Conservation (phyloP, 2,113 vertebrate species). For the Chinchilla lanigera region DNA sequence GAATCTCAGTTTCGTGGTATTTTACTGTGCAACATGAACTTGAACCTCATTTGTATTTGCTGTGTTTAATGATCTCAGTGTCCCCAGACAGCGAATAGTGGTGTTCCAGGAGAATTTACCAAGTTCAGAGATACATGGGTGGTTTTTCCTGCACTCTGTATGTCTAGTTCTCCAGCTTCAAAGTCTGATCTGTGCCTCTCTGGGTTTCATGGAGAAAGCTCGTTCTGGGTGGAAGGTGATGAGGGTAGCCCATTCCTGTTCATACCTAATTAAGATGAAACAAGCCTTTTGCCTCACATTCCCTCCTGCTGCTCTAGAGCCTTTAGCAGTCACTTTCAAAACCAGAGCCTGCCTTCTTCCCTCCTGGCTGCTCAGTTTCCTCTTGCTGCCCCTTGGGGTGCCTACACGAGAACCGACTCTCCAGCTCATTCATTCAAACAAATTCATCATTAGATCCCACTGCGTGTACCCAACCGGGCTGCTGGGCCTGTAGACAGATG, state of each 20-base stretch:
- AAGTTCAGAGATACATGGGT: constrained; percentile 22
- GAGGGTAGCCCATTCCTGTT: neutral
- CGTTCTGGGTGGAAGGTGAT: neutral
- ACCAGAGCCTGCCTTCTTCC: neutral
- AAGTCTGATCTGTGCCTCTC: neutral
- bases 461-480: neutral
- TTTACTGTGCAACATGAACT: constrained; percentile 35
- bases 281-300: neutral
- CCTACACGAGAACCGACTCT: neutral
- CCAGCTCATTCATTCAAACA: neutral
- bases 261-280: neutral
- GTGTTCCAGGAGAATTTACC: neutral
- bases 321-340: neutral
- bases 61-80: constrained; percentile 39
- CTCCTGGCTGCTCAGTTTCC: fast-evolving
- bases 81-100: neutral
- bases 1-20: constrained; percentile 63
- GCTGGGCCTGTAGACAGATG: neutral
- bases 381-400: neutral
- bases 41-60: constrained; percentile 76
- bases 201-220: neutral
- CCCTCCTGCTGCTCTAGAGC: too few species aligned
- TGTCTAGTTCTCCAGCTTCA: constrained; percentile 17
- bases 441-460: neutral
- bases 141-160: constrained; percentile 23